These are phyloP conservation scores for Stichodactyla helianthus DNA, from an alignment of 64 coral and sea anemone genomes.

Conservation along the genomic window DNA sequence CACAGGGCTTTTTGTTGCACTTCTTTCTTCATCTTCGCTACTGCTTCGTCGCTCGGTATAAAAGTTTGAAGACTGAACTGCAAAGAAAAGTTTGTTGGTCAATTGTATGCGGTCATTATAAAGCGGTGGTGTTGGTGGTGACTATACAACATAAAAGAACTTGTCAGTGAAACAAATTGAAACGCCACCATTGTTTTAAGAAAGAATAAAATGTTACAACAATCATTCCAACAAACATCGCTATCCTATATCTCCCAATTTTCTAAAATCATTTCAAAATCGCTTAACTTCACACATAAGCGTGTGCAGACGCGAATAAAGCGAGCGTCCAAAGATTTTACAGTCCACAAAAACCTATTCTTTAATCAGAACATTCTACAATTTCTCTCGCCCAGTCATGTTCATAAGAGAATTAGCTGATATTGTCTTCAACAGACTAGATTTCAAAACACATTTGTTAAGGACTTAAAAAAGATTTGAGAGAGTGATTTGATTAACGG, in stretches of 20 bases:
- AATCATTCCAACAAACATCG: too few species aligned
- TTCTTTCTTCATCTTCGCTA: neutral
- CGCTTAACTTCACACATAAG: too few species aligned
- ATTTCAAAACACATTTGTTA: conserved; percentile 9
- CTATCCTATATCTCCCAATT: too few species aligned
- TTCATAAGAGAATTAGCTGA: conserved; percentile 2
- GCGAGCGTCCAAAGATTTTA: neutral
- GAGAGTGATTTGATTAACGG: conserved; percentile 66
- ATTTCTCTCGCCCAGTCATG: neutral
- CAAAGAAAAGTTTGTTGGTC: neutral
- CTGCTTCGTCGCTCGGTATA: neutral
- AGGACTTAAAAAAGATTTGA: conserved; percentile 18
- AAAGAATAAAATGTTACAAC: too few species aligned
- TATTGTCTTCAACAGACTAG: conserved; percentile 16
- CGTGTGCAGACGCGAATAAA: too few species aligned
- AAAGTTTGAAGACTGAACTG: neutral
- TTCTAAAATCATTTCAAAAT: too few species aligned
- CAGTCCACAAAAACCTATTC: neutral
- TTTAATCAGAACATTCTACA: neutral
- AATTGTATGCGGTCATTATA: neutral
- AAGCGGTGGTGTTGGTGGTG: too few species aligned
- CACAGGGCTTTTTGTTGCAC: neutral
- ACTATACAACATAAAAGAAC: too few species aligned
- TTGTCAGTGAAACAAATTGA: too few species aligned
- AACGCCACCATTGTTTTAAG: too few species aligned